These are phyloP conservation scores for Drosophila silvestris DNA, from an alignment of 2,888 invertebrate species.

Conservation along the genomic window DNA sequence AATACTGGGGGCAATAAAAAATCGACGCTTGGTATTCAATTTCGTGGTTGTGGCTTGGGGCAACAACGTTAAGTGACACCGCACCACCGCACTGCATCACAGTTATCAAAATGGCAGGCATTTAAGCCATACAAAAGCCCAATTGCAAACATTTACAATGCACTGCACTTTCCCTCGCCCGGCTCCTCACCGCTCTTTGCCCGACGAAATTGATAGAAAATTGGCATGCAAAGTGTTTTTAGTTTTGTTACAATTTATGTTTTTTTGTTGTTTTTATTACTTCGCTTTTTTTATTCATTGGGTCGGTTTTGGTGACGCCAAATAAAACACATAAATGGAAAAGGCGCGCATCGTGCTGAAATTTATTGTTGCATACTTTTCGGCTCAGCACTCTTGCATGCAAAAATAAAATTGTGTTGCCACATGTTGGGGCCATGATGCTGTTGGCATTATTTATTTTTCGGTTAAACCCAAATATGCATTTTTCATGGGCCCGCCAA, in stretches of 20 bases:
- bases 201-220: slow-evolving; percentile 73
- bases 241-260: slow-evolving; percentile 65
- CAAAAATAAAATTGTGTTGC: slow-evolving; percentile 43
- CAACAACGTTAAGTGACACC: slow-evolving; percentile 9
- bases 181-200: not conserved
- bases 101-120: slow-evolving; percentile 46
- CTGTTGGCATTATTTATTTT: slow-evolving; percentile 68
- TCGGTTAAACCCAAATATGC: slow-evolving; percentile 77
- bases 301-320: slow-evolving; percentile 13
- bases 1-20: slow-evolving; percentile 32
- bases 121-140: slow-evolving; percentile 59
- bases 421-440: slow-evolving; percentile 50
- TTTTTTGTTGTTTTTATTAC: slow-evolving; percentile 25
- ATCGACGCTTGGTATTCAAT: slow-evolving; percentile 38
- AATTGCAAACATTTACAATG: slow-evolving; percentile 57
- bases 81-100: not conserved
- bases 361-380: slow-evolving; percentile 82
- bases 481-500: slow-evolving; percentile 70
- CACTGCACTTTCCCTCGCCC: not conserved
- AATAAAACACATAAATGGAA: slow-evolving; percentile 44
- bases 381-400: slow-evolving; percentile 69
- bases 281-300: slow-evolving; percentile 1
- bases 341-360: slow-evolving; percentile 48
- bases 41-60: slow-evolving; percentile 11
- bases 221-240: slow-evolving; percentile 72